Conservation (phyloP, 2,113 vertebrate genomes). For the Chelonoidis abingdonii region DNA sequence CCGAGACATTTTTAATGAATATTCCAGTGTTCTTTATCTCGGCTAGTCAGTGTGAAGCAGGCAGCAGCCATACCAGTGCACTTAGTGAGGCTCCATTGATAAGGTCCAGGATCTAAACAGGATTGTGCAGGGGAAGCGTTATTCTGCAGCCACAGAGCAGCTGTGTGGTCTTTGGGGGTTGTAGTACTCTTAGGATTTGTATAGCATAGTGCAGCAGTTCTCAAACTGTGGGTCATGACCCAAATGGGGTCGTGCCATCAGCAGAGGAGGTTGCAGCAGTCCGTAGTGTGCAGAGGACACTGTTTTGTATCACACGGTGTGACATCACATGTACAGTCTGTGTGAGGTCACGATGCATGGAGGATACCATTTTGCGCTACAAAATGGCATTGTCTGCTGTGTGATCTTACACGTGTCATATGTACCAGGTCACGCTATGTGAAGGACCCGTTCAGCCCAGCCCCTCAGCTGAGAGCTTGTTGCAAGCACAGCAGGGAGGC, state of each 20-base stretch:
- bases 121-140: not conserved
- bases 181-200: not conserved
- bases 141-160: not conserved
- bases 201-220: not conserved
- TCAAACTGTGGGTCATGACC: too few species aligned
- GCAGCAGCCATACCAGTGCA: not conserved
- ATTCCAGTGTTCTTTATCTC: not conserved
- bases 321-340: too few species aligned
- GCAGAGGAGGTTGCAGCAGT: too few species aligned
- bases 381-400: too few species aligned
- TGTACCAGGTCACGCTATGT: too few species aligned
- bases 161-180: not conserved
- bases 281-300: too few species aligned
- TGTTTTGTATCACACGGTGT: rapidly evolving
- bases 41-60: not conserved
- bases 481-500: not conserved
- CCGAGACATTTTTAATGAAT: not conserved
- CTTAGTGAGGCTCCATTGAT: not conserved
- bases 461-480: not conserved
- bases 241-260: too few species aligned
- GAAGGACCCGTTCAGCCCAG: not conserved
- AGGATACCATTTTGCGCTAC: too few species aligned
- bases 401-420: too few species aligned
- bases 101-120: not conserved
- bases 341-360: too few species aligned